Evolutionary conservation across 2,797 vertebrate species (phyloP), one percentile per base, ranked within the genome.

Genomic region (Eulemur rubriventer): DNA sequence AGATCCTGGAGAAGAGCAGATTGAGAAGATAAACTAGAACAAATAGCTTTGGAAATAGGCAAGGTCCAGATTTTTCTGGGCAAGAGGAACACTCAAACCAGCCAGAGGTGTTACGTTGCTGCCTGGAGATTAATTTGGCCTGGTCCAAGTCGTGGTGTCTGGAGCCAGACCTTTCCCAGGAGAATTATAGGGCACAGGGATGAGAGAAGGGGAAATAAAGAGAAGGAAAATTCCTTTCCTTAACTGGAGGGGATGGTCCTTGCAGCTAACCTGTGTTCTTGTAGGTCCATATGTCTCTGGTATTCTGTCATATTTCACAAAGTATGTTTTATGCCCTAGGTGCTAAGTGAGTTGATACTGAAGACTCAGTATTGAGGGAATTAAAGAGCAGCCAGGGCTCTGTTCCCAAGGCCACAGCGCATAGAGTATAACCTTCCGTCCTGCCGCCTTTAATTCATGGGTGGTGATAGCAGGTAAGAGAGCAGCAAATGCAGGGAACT

Each of bases 381-480:
- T 96, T 87, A 50, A 59, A 81, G 43, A 28, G 65, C 57, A 41
- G 13, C 24, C 0, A 12, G 76, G 18, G 52, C 38, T 89, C 9
- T 59, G 85, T 96, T 96, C 35, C 89, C 90, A 95, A 94, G 88
- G 88, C 26, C 35, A 67, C 69, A 55, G 72, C 88, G 38, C 35
- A 7, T 28, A 79, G 65, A 61, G 48, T n/a, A 35, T 70, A 89
- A 69, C 26, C 20, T 24, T 83, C 10, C 70, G 75, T 28, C 8
- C 6, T 35, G 33, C 24, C 30, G 84, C 12, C 43, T 87, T 92
- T 69, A 87, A 69, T 85, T 78, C 33, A 69, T 55, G 28, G 82
- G 17, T 63, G 24, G 63, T 69, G 46, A 46, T 87, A 89, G 43
- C 43, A 89, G 48, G 46, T 33, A 78, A 52, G 69, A 79, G 43